Evolutionary conservation across 2,888 invertebrate species (phyloP), one percentile per base, ranked within the genome.

Genomic region (Lysandra coridon): DNA sequence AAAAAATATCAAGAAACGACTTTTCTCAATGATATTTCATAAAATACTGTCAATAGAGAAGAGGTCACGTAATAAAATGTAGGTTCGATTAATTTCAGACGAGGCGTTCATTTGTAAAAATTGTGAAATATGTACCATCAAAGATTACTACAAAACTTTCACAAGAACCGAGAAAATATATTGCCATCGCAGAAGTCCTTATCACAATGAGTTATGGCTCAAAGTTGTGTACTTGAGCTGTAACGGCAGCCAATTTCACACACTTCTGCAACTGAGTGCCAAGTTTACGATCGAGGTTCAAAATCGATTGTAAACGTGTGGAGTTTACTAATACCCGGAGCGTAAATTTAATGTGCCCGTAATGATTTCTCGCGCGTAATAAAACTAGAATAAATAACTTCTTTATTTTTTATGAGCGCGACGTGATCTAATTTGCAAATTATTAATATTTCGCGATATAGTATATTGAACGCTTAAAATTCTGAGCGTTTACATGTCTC

Each of bases 291-390:
- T 86, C 85, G 80, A 82, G 83, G 82, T 83, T 81, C 85, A 86
- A 86, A 88, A 89, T 90, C 88, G 87, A 89, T 87, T 84, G 85
- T 75, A 81, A 78, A 88, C 89, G 89, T 90, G 90, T 86, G 81
- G 83, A 64, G 79, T 79, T 78, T 82, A 79, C 80, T 79, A 81
- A 82, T 80, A 78, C 60, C 44, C n/a, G 77, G 77, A 60, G 30
- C 44, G 73, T 80, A 80, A 79, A 80, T 78, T 79, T 79, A 79
- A 81, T 44, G 77, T 23, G 17, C 64, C 53, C 78, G 76, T 62
- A 81, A 81, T 80, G 78, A 81, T 81, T 81, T 76, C 76, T 76
- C 76, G 33, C 76, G 76, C 76, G 76, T 57, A 76, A 53, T 76
- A 76, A 53, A 76, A 76, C 33, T 74, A 40, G 76, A 57, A 57